Conservation (phyloP, 2,113 vertebrate species). For the Progne subis region DNA sequence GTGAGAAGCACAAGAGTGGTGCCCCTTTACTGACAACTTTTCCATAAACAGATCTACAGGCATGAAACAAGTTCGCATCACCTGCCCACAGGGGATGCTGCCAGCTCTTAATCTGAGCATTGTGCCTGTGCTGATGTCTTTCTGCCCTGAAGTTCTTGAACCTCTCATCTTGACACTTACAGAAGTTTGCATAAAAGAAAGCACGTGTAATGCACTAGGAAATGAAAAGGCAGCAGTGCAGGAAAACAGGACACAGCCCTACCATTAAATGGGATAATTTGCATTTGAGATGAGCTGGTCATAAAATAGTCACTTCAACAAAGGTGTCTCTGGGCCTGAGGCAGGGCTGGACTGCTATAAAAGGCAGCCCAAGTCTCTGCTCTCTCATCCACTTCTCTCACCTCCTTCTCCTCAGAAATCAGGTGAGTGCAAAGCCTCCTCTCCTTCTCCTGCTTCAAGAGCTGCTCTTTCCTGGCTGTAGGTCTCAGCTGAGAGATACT, state of each 20-base stretch:
- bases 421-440: neutral
- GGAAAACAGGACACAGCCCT: neutral
- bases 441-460: neutral
- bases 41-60: neutral
- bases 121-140: neutral
- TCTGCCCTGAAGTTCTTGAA: neutral
- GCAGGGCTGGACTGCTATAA: neutral
- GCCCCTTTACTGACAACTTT: neutral
- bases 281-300: neutral
- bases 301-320: neutral
- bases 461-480: too few species aligned
- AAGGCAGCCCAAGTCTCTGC: neutral
- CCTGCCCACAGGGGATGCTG: neutral
- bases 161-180: neutral
- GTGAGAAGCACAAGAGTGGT: neutral
- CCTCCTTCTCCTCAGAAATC: neutral
- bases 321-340: neutral
- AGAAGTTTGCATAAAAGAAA: neutral
- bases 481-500: neutral
- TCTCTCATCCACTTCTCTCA: neutral
- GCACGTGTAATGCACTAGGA: neutral
- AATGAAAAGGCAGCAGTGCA: neutral
- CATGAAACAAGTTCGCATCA: neutral
- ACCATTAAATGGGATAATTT: neutral
- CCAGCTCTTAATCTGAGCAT: neutral